Evolutionary conservation across 2,113 vertebrate species (phyloP).

Genomic region (Indicator indicator): DNA sequence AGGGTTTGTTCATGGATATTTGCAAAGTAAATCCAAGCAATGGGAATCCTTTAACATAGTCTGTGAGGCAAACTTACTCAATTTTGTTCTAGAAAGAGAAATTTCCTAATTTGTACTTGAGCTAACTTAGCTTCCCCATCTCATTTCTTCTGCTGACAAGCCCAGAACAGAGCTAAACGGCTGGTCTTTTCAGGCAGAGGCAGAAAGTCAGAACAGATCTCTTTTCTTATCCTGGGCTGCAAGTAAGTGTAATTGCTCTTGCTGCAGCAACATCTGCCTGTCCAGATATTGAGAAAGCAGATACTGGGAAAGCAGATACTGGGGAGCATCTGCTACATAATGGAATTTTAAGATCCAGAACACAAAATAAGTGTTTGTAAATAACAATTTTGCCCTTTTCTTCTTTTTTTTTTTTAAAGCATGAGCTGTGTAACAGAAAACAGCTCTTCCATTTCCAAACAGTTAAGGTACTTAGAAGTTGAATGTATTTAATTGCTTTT

Average conservation of each 20-base stretch:
- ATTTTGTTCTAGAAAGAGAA: not conserved
- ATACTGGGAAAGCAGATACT: too few relatives aligned
- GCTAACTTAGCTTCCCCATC: not conserved
- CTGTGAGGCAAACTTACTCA: not conserved
- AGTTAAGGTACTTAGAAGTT: not conserved
- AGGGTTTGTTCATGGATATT: not conserved
- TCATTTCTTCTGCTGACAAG: not conserved
- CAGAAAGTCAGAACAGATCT: not conserved
- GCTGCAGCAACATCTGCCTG: conserved; percentile 22
- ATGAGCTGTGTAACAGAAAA: not conserved
- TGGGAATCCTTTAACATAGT: not conserved
- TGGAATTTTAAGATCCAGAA: not conserved
- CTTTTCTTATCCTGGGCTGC: not conserved
- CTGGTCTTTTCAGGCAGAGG: not conserved
- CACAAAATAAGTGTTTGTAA: not conserved
- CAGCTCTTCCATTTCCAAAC: not conserved
- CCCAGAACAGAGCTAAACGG: not conserved
- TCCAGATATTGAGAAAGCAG: not conserved
- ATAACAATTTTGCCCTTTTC: not conserved
- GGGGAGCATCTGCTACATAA: not conserved
- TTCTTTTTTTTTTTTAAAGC: not conserved
- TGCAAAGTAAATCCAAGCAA: not conserved
- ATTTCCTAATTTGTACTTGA: not conserved
- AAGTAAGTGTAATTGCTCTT: conserved; percentile 24
- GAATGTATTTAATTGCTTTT: not conserved